Conservation (phyloP, 2,113 vertebrate species). For the Spilogale gracilis region DNA sequence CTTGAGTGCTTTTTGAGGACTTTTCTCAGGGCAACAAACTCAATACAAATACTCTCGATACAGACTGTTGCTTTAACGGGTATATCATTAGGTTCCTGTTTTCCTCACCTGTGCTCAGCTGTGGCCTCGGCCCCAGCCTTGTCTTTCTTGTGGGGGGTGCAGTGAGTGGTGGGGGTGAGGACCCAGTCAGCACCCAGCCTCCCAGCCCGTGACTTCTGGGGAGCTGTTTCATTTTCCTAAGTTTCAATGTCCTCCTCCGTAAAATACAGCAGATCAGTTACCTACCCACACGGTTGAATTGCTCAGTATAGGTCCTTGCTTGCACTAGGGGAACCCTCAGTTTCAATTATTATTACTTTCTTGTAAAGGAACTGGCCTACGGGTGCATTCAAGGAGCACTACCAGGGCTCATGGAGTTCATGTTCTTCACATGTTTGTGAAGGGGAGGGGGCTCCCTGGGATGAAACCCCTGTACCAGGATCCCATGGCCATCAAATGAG, state of each 20-base stretch:
- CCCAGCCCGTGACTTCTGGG: not conserved
- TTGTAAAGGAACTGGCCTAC: not conserved
- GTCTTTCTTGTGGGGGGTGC: fast-evolving
- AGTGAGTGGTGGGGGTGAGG: not conserved
- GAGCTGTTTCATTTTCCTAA: not conserved
- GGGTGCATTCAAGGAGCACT: not conserved
- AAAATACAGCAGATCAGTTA: not conserved
- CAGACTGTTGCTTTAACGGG: not conserved
- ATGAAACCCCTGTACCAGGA: not conserved
- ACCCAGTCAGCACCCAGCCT: too few species aligned
- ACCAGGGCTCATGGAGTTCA: not conserved
- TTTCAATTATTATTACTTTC: not conserved
- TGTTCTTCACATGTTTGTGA: not conserved
- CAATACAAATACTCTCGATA: not conserved
- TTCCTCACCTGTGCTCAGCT: not conserved
- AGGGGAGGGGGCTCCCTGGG: not conserved
- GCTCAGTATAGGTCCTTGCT: not conserved
- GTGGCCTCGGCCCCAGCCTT: not conserved
- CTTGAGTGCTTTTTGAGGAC: not conserved
- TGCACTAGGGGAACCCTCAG: not conserved
- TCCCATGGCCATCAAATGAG: not conserved
- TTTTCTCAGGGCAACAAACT: not conserved
- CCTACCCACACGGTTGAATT: not conserved
- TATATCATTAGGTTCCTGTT: not conserved
- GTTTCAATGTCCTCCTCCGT: not conserved